These are phyloP conservation scores for Pangasius sanitwongsei DNA, from an alignment of 2,797 vertebrate genomes.

Conservation along the genomic window DNA sequence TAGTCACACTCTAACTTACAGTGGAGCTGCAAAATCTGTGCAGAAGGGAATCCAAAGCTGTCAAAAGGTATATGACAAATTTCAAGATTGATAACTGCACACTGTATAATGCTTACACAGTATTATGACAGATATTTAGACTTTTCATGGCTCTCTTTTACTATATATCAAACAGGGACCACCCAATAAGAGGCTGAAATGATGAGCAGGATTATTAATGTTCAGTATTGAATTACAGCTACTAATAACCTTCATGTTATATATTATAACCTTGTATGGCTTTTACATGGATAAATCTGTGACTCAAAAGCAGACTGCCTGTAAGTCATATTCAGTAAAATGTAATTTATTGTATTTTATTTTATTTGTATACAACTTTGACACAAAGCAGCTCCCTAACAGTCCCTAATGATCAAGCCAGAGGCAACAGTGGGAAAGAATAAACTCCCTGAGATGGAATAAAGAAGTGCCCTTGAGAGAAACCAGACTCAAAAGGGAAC, in stretches of 20 bases:
- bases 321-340: neutral
- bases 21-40: conserved; percentile 8
- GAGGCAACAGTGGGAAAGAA: conserved; percentile 7
- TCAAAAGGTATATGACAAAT: neutral
- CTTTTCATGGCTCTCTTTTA: neutral
- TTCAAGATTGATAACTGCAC: conserved; percentile 17
- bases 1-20: conserved; percentile 26
- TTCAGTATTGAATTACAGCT: neutral
- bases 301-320: neutral
- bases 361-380: conserved; percentile 1
- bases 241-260: neutral
- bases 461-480: conserved; percentile 32
- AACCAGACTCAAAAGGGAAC: conserved; percentile 1
- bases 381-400: conserved; percentile 4
- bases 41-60: conserved; percentile 11
- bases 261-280: neutral
- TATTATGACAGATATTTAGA: neutral
- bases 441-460: conserved; percentile 11
- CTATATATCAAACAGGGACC: neutral
- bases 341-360: neutral
- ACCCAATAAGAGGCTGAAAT: neutral
- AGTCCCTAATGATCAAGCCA: conserved; percentile 22
- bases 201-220: neutral
- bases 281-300: neutral
- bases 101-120: neutral